phyloP scores from a whole-genome alignment of 2,888 invertebrate genomes.

The Marasmarcha lunaedactyla region DNA sequence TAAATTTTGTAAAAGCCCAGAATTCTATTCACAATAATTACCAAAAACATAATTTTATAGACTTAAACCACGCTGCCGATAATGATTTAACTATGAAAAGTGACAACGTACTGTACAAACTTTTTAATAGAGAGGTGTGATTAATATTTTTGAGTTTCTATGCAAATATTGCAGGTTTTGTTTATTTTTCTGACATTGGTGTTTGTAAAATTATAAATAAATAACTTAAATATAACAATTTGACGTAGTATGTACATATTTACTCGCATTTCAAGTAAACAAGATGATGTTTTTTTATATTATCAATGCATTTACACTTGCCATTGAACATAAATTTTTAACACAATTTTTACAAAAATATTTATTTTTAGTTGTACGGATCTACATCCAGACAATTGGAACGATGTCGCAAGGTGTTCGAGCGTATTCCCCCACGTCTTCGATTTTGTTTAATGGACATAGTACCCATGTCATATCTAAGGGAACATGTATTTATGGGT shows the following conservation, averaged over 20 bases:
- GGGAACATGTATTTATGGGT: conserved; percentile 93
- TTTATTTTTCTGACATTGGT: conserved; percentile 6
- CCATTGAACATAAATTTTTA: too few species aligned
- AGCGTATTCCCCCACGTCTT: conserved; percentile 67
- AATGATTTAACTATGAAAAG: conserved; percentile 22
- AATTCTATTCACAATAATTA: neutral
- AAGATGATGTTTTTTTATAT: neutral
- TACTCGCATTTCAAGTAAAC: neutral
- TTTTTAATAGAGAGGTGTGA: conserved; percentile 72
- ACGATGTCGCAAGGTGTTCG: conserved; percentile 59
- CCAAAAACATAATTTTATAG: neutral
- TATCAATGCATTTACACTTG: too few species aligned
- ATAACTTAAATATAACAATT: neutral
- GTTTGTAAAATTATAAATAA: conserved; percentile 3
- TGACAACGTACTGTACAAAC: conserved; percentile 59
- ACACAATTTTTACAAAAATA: too few species aligned
- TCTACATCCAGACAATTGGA: conserved; percentile 56
- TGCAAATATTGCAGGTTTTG: conserved; percentile 1
- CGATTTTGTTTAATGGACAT: conserved; percentile 74
- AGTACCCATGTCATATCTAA: conserved; percentile 64
- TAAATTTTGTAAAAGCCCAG: conserved; percentile 36
- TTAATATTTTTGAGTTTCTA: conserved; percentile 15
- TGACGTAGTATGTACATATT: neutral
- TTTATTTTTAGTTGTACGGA: conserved; percentile 53
- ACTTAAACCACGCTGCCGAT: neutral